phyloP scores from a whole-genome alignment of 2,888 invertebrate species.

The Meta bourneti region DNA sequence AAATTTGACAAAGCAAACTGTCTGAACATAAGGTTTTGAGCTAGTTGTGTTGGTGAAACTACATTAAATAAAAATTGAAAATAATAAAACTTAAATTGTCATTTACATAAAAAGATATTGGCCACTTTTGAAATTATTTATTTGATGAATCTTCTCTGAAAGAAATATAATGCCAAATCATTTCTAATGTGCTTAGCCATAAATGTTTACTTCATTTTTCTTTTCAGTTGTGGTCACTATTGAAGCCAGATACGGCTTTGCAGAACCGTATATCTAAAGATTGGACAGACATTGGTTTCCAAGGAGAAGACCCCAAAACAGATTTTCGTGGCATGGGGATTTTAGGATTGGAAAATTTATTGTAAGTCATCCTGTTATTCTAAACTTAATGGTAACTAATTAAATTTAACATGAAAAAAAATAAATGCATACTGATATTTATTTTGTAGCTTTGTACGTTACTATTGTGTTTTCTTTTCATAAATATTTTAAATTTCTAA shows the following conservation, averaged over 20 bases:
- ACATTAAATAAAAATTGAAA: no score
- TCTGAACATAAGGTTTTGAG: no score
- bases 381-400: no score
- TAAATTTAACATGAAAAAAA: no score
- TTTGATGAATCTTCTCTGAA: not conserved
- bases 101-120: not conserved
- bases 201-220: constrained; percentile 21
- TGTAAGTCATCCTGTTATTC: constrained; percentile 52
- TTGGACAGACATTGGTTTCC: constrained; percentile 98
- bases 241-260: constrained; percentile 89
- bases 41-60: no score
- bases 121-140: not conserved
- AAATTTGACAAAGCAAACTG: no score
- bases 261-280: constrained; percentile 90
- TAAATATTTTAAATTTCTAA: not conserved
- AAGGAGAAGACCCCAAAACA: constrained; percentile 98
- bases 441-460: no score
- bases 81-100: no score
- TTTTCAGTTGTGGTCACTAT: constrained; percentile 87
- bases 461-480: not conserved
- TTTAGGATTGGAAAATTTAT: constrained; percentile 93
- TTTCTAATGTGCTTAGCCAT: not conserved
- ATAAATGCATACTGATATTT: no score
- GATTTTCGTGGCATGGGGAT: constrained; percentile 99
- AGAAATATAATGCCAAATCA: no score